Base-by-base conservation (phyloP, 2,888 invertebrate genomes). In the Erpobdella octoculata region DNA sequence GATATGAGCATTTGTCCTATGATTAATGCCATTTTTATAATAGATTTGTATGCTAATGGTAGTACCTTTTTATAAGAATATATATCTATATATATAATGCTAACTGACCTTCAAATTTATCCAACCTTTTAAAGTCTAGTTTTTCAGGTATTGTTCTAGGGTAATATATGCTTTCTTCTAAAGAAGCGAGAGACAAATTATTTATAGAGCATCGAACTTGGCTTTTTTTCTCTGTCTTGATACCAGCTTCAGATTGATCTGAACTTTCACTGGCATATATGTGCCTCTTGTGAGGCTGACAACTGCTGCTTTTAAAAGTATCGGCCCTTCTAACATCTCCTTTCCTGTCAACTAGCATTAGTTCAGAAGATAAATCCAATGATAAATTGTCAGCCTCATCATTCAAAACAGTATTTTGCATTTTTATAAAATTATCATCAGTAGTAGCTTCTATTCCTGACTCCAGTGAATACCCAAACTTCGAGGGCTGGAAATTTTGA, bases 1-100 rank as follows among this genome's bases (percentile, higher is more conserved):
- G 92, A 91, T 78, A 93, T 86, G 79, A 94, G 87, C 90, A 92
- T 92, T 85, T 92, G 90, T 83, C 93, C 93, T 94, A 85, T 33
- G n/a, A n/a, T n/a, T n/a, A n/a, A 41, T 41, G 46, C 46, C 46
- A 41, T n/a, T n/a, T 41, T 41, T n/a, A 15, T 41, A 41, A 41
- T 15, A 41, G 46, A 12, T 15, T n/a, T 15, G 46, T 41, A 41
- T 15, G n/a, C 12, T 41, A 41, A 15, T n/a, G n/a, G 12, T 15
- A 41, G n/a, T 15, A 15, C n/a, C n/a, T 41, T n/a, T n/a, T n/a
- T n/a, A n/a, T n/a, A n/a, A n/a, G 46, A 41, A 41, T 15, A 41
- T 41, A 41, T 41, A 41, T 62, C 33, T 33, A 33, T 8, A 4
- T 12, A 2, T 15, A 33, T 9, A 28, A 9, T 28, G 1, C 25